phyloP scores from a whole-genome alignment of 2,113 vertebrate genomes.

The Hippotragus niger region DNA sequence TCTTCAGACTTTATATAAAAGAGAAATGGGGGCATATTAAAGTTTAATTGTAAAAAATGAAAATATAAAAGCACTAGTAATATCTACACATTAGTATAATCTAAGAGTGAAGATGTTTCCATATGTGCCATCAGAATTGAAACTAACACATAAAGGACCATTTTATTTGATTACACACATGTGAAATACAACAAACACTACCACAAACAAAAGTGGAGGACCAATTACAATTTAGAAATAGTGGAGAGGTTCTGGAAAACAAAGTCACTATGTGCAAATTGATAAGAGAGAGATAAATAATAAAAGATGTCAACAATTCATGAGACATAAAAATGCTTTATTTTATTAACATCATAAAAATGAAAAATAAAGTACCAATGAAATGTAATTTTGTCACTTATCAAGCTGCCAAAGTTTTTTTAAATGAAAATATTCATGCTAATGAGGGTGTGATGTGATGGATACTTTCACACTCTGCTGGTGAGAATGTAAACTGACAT shows the following conservation, averaged over 20 bases:
- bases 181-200: background rate
- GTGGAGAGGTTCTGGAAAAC: background rate
- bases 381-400: constrained; percentile 47
- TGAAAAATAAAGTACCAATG: background rate
- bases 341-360: constrained; percentile 17
- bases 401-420: background rate
- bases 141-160: background rate
- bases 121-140: background rate
- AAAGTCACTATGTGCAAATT: background rate
- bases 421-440: constrained; percentile 44
- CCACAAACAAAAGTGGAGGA: background rate
- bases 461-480: background rate
- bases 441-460: background rate
- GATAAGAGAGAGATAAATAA: background rate
- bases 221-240: background rate
- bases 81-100: background rate
- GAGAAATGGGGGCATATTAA: background rate
- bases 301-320: background rate
- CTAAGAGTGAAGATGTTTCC: background rate
- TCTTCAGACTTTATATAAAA: background rate
- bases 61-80: background rate
- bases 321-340: background rate
- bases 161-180: background rate
- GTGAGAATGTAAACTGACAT: constrained; percentile 1
- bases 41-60: background rate